Base-by-base conservation (phyloP, 2,797 vertebrate species). In the Euphonia xanthogaster region DNA sequence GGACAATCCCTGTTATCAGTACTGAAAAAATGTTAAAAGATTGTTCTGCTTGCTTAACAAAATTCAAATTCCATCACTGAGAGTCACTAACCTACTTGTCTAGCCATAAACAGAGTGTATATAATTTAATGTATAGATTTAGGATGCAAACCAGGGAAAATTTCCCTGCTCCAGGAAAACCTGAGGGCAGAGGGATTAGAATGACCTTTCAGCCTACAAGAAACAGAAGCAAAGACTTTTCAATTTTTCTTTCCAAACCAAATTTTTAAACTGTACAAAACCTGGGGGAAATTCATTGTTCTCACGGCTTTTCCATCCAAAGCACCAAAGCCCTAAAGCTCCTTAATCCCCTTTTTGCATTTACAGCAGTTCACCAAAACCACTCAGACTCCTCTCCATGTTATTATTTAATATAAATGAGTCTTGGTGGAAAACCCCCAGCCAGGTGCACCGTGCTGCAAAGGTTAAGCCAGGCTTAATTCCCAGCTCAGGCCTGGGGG, bases 401-500 rank as follows among this genome's bases (percentile, higher is more conserved):
- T 48, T 79, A 48, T 55, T 84, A 76, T 55, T 61, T 37, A 82
- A 82, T 16, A 75, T 7, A 51, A 81, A 88, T 0, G 5, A 87
- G 60, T 12, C 63, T 55, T 33, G 55, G 51, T 73, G 40, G 75
- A 86, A 91, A 85, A 50, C 30, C 55, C 51, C 72, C 71, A 74
- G 75, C 72, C 92, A 85, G 76, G 68, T 66, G 81, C 50, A 25
- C 33, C 3, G 14, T 44, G 80, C 83, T 53, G 37, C 70, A 82
- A 40, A 92, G 67, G 57, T 88, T 84, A 90, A 80, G 35, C 48
- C 24, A 18, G n/a, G 73, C 68, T 89, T 93, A 84, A 96, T 70
- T 91, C 72, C 75, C 37, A 40, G 62, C 50, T 93, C 55, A 74
- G 86, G 65, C 86, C 86, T 27, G 14, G 44, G 67, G 68, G 68